Conservation (phyloP, 2,797 vertebrate genomes). For the Bufotes viridis region DNA sequence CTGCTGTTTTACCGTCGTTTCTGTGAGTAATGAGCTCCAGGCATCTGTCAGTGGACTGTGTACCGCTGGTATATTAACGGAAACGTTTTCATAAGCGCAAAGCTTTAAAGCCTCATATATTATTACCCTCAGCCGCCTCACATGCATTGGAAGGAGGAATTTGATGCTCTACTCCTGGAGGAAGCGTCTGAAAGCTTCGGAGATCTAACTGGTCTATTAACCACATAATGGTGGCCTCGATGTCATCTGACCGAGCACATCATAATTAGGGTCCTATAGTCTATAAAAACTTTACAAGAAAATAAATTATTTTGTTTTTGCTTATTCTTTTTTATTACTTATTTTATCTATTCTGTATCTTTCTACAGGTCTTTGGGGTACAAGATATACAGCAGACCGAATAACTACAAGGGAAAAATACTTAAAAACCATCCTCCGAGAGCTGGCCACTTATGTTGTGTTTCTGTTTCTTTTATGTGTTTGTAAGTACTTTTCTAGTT, state of each 20-base stretch:
- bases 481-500: slow-evolving; percentile 79
- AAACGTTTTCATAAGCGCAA: neutral
- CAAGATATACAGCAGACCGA: slow-evolving; percentile 90
- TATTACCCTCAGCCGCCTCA: neutral
- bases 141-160: too few species aligned
- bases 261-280: too few species aligned
- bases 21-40: slow-evolving; percentile 72
- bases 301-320: neutral
- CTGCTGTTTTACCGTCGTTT: too few species aligned
- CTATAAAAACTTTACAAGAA: too few species aligned
- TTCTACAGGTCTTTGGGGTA: slow-evolving; percentile 91
- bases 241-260: too few species aligned
- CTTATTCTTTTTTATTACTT: neutral
- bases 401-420: slow-evolving; percentile 89
- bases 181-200: too few species aligned
- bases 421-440: slow-evolving; percentile 87
- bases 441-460: slow-evolving; percentile 87
- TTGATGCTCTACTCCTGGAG: too few species aligned
- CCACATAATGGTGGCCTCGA: too few species aligned
- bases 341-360: neutral
- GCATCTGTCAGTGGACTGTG: slow-evolving; percentile 52
- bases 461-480: slow-evolving; percentile 91
- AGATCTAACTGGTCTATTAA: too few species aligned
- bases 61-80: neutral
- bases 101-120: neutral